A percentile compares a stretch with the other conserved stretches of the same genome.
Conservation (phyloP, 1,140 invertebrate genomes). For the Formica selysi region DNA sequence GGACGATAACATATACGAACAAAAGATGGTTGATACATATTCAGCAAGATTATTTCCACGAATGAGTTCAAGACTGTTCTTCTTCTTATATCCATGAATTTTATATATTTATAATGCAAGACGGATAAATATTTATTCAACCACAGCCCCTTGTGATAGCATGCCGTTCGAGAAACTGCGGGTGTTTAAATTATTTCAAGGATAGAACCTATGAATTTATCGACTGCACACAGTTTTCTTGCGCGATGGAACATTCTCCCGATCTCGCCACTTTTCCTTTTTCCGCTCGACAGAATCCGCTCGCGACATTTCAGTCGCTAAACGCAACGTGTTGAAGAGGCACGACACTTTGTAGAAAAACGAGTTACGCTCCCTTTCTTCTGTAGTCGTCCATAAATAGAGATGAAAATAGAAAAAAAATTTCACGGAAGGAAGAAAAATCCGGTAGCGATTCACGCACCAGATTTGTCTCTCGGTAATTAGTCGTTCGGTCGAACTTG, state of each 20-base stretch:
- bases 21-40: constrained; percentile 34
- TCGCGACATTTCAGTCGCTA: constrained; percentile 21
- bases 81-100: constrained; percentile 31
- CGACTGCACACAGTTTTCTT: no score
- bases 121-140: constrained; percentile 53
- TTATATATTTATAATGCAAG: constrained; percentile 33
- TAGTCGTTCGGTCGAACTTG: constrained; percentile 34
- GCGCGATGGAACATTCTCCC: constrained; percentile 21
- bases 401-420: constrained; percentile 13
- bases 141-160: constrained; percentile 14
- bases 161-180: background rate
- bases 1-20: constrained; percentile 24
- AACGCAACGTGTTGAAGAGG: constrained; percentile 11
- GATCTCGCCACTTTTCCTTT: constrained; percentile 7
- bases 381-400: constrained; percentile 7
- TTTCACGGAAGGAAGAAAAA: constrained; percentile 3
- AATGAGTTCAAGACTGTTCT: constrained; percentile 4
- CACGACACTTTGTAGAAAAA: constrained; percentile 25
- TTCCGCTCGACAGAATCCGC: background rate
- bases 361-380: background rate
- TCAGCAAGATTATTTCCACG: constrained; percentile 46
- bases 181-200: constrained; percentile 10
- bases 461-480: constrained; percentile 41
- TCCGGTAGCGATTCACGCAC: background rate
- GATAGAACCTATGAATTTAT: background rate